Base-by-base conservation (phyloP, 53 echinoderm and acorn worm genomes). In the Luidia sarsii region DNA sequence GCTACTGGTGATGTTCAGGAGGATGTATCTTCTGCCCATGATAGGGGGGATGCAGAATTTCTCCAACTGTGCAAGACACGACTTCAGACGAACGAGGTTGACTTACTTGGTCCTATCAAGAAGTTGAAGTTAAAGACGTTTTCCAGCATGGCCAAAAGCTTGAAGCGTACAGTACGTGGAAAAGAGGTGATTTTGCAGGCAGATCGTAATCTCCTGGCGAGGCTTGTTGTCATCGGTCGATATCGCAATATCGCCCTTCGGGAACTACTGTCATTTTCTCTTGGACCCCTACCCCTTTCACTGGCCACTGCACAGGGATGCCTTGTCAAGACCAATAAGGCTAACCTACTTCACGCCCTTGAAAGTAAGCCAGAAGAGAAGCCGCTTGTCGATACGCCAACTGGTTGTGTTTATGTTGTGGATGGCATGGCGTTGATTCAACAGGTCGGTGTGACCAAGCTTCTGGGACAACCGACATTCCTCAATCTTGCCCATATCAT, bases 91-190 rank as follows among this genome's bases (percentile, higher is more conserved):
- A 36, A 50, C 7, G 77, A 83, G 28, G 46, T 61, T 7, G 77
- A 66, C 46, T 30, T 88, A 2, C 64, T 82, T 23, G 32, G 46
- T 20, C 2, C 60, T 14, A 71, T 88, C 59, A 59, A 70, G 15
- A 87, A 87, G 57, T 62, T 60, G 61, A 88, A 77, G 48, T 11
- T 83, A 20, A 88, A 88, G 71, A 88, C 77, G 33, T 88, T 88
- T 33, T 46, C 52, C 14, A 39, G 14, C 20, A 50, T 88, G 62
- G 37, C 68, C 2, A 88, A 83, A 16, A 31, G 29, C 0, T 33
- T 67, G 33, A 72, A 71, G 60, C 46, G 57, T 14, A 88, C 60
- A 49, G 61, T 72, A 1, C 35, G 25, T 27, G 82, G 57, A 2
- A 83, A 88, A 66, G 79, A 83, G 14, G 50, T 83, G 0, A 65